phyloP scores from a whole-genome alignment of 2,888 invertebrate genomes.

The Eucriotettix oculatus region DNA sequence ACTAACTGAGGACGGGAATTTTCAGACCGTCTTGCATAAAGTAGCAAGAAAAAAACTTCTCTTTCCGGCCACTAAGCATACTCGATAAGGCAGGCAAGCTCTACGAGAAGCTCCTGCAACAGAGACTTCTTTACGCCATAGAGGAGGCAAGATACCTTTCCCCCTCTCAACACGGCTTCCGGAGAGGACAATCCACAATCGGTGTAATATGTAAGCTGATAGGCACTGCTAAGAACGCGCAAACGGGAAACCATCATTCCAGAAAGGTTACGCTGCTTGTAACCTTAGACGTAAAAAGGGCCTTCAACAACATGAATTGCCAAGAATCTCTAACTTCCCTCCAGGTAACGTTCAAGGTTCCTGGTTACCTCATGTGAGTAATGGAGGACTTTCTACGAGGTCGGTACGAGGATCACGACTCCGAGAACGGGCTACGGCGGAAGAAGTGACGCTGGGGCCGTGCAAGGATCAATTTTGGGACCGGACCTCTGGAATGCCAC shows the following conservation, averaged over 20 bases:
- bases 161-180: background rate
- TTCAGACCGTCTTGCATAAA: no score
- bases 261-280: no score
- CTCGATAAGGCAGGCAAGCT: background rate
- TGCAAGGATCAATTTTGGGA: background rate
- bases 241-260: background rate
- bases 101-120: background rate
- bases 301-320: no score
- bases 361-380: no score
- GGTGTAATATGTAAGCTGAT: background rate
- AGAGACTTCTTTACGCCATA: background rate
- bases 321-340: no score
- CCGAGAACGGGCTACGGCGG: no score
- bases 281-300: no score
- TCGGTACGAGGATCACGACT: background rate
- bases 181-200: background rate
- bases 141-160: background rate
- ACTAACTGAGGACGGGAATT: no score
- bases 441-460: no score
- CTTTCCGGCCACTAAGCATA: background rate
- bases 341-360: no score
- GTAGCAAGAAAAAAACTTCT: no score
- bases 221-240: background rate
- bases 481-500: no score
- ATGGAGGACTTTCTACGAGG: background rate